A percentile compares a stretch with the other conserved stretches of the same genome.
phyloP scores from a whole-genome alignment of 2,888 invertebrate species.

The Myathropa florea region DNA sequence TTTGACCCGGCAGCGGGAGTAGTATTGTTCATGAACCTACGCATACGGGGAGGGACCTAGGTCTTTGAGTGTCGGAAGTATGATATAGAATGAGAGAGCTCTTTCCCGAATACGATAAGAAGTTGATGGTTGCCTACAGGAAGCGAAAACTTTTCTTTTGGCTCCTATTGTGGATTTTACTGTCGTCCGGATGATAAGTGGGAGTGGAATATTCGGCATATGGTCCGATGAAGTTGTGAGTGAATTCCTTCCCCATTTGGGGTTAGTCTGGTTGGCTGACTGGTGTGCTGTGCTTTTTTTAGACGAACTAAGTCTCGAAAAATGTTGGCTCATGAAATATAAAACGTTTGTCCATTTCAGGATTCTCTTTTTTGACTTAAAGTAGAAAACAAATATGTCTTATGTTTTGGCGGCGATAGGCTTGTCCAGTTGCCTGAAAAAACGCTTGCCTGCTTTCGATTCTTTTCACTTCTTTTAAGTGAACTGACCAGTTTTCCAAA shows the following conservation, averaged over 20 bases:
- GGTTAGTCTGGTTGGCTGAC: background rate
- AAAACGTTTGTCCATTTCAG: too few relatives aligned
- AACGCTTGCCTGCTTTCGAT: too few relatives aligned
- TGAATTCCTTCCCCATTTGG: background rate
- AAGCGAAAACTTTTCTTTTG: background rate
- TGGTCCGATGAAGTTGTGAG: background rate
- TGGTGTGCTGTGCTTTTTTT: too few relatives aligned
- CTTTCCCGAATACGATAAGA: background rate
- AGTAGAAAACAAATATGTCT: too few relatives aligned
- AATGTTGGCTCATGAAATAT: background rate
- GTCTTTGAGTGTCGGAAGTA: slow-evolving; percentile 24
- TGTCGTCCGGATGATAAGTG: background rate
- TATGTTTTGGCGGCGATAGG: too few relatives aligned
- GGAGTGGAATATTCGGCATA: background rate
- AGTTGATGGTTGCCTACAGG: too few relatives aligned
- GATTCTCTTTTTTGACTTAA: too few relatives aligned
- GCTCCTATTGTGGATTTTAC: background rate
- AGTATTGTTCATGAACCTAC: slow-evolving; percentile 6
- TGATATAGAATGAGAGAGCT: slow-evolving; percentile 16
- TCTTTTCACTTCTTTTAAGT: too few relatives aligned
- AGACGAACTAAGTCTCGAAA: background rate
- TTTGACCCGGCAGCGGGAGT: slow-evolving; percentile 40
- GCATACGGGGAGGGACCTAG: slow-evolving; percentile 3
- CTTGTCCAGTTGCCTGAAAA: too few relatives aligned
- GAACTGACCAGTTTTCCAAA: too few relatives aligned